These are phyloP conservation scores for Cheilosia vulpina DNA, from an alignment of 2,888 invertebrate genomes.

Conservation along the genomic window DNA sequence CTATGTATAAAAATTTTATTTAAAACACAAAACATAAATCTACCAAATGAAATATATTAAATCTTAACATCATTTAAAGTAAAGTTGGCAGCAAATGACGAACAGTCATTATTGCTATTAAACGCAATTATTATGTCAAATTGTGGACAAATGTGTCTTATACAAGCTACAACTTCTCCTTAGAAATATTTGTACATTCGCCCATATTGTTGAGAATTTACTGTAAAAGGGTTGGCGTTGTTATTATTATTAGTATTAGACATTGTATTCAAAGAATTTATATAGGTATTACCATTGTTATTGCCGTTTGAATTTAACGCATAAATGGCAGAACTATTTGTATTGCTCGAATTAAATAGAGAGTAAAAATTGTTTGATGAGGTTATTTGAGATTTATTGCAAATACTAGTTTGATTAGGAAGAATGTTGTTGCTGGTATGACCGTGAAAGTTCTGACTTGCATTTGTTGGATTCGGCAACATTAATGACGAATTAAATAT, in stretches of 20 bases:
- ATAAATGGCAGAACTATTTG: slow-evolving; percentile 62
- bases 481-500: slow-evolving; percentile 36
- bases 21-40: slow-evolving; percentile 6
- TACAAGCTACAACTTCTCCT: slow-evolving; percentile 39
- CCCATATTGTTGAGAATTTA: slow-evolving; percentile 68
- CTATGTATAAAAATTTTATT: neutral
- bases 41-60: slow-evolving; percentile 6
- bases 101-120: slow-evolving; percentile 1
- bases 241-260: slow-evolving; percentile 51
- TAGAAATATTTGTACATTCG: slow-evolving; percentile 78
- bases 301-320: slow-evolving; percentile 56
- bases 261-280: slow-evolving; percentile 54
- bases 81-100: neutral
- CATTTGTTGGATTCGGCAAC: slow-evolving; percentile 31
- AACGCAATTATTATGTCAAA: slow-evolving; percentile 11
- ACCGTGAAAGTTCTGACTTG: slow-evolving; percentile 26
- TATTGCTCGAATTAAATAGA: slow-evolving; percentile 73
- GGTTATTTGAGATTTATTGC: slow-evolving; percentile 57
- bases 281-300: slow-evolving; percentile 52
- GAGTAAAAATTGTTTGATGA: slow-evolving; percentile 72
- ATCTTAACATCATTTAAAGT: no score
- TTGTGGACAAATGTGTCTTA: slow-evolving; percentile 36
- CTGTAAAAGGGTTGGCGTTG: slow-evolving; percentile 44
- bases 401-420: slow-evolving; percentile 18
- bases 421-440: slow-evolving; percentile 17